Conservation (phyloP, 2,797 vertebrate genomes). For the Falco berigora region DNA sequence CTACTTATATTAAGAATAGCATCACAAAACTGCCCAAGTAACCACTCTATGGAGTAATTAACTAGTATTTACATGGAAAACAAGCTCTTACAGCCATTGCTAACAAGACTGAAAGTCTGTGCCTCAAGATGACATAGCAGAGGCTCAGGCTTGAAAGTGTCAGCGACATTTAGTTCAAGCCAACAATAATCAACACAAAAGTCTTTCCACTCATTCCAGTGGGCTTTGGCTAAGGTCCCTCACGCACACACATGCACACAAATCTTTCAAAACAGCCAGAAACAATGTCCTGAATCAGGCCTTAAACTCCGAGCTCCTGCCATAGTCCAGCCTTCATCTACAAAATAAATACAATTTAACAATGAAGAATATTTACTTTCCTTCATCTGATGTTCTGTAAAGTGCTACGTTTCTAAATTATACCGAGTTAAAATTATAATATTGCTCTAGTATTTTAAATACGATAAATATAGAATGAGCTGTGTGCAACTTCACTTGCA, state of each 20-base stretch:
- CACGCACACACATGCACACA: neutral
- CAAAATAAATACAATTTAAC: slow-evolving; percentile 16
- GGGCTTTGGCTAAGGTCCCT: neutral
- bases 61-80: neutral
- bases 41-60: neutral
- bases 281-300: neutral
- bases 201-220: neutral
- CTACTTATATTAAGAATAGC: neutral
- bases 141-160: neutral
- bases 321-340: neutral
- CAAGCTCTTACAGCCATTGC: neutral
- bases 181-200: neutral
- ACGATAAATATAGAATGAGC: slow-evolving; percentile 42
- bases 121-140: neutral
- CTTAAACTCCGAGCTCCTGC: neutral
- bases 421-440: neutral
- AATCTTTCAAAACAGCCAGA: neutral
- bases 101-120: neutral
- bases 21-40: neutral
- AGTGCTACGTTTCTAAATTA: slow-evolving; percentile 39
- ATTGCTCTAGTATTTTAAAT: slow-evolving; percentile 7
- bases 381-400: slow-evolving; percentile 42
- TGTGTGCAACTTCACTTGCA: neutral
- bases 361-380: slow-evolving; percentile 6
- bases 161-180: neutral